Percentiles rank a stretch among this genome's conserved stretches.
Conservation (phyloP, 2,888 invertebrate species). For the Urechis unicinctus region DNA sequence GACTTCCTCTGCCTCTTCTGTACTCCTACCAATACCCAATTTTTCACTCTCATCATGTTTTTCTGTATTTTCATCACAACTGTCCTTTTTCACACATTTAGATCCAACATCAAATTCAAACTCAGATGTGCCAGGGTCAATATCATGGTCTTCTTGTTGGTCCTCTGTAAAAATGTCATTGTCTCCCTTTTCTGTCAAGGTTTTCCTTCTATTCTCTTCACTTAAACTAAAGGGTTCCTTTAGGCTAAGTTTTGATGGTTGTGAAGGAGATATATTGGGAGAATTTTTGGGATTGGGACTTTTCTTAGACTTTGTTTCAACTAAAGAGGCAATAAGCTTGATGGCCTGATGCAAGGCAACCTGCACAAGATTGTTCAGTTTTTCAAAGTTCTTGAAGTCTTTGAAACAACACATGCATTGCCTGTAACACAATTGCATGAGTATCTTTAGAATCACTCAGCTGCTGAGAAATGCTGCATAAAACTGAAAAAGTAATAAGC, state of each 20-base stretch:
- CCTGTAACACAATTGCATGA: slow-evolving; percentile 55
- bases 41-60: not conserved
- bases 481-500: not conserved
- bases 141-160: slow-evolving; percentile 14
- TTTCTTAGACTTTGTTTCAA: too few species aligned
- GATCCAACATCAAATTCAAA: slow-evolving; percentile 6
- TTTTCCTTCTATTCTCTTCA: too few species aligned
- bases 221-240: too few species aligned
- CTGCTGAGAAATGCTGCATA: not conserved
- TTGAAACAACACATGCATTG: slow-evolving; percentile 94
- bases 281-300: too few species aligned
- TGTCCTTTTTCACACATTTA: not conserved
- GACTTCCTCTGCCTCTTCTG: not conserved
- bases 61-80: not conserved
- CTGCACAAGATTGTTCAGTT: slow-evolving; percentile 81
- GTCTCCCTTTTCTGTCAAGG: slow-evolving; percentile 21
- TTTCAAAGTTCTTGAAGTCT: slow-evolving; percentile 85
- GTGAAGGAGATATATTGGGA: too few species aligned
- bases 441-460: not conserved
- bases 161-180: slow-evolving; percentile 11
- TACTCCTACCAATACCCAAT: not conserved
- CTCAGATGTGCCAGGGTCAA: slow-evolving; percentile 18
- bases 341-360: slow-evolving; percentile 78
- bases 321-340: slow-evolving; percentile 59
- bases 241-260: not conserved